Conservation (phyloP, 2,797 vertebrate genomes). For the Acridotheres tristis region DNA sequence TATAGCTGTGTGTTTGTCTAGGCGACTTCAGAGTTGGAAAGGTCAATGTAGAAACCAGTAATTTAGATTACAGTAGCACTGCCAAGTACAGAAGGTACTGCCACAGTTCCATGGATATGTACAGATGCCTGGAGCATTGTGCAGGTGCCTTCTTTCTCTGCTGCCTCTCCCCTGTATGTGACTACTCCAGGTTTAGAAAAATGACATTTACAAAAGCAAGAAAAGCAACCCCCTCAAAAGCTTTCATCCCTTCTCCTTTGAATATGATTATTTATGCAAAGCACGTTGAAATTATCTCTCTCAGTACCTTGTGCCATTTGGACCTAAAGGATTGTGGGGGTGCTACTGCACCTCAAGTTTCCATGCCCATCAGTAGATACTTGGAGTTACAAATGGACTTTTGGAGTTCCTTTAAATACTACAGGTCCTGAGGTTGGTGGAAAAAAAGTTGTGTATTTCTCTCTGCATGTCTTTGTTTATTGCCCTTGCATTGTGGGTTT, state of each 20-base stretch:
- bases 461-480: neutral
- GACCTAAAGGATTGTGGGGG: neutral
- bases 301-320: neutral
- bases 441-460: neutral
- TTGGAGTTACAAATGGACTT: neutral
- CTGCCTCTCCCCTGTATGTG: neutral
- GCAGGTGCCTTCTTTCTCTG: neutral
- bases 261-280: neutral
- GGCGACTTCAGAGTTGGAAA: neutral
- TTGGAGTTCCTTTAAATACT: neutral
- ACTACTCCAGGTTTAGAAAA: neutral
- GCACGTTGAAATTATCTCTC: neutral
- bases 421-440: neutral
- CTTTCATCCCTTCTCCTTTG: accelerated
- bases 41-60: neutral
- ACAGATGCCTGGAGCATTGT: neutral
- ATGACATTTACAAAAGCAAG: neutral
- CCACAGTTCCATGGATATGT: neutral
- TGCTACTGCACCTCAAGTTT: neutral
- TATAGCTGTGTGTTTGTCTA: neutral
- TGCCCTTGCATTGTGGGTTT: neutral
- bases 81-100: neutral
- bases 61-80: neutral
- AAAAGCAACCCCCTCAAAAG: neutral
- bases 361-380: neutral